Evolutionary conservation across 2,797 vertebrate genomes (phyloP), one percentile per base, ranked within the genome.

Genomic region (Enoplosus armatus): DNA sequence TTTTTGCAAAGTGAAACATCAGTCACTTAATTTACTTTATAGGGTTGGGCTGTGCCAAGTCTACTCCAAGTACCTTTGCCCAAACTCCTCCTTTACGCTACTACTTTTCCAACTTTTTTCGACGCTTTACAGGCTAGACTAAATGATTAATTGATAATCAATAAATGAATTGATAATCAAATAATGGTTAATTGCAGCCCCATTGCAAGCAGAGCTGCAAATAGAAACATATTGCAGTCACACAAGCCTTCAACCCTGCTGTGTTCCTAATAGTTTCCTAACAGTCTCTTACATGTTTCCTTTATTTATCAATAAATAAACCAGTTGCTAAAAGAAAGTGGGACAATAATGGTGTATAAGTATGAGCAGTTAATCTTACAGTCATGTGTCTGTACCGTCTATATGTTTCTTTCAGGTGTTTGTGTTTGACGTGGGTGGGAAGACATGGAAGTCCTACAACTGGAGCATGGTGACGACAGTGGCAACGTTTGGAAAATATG

Each of bases 381-480:
- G n/a, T 43, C 7, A 2, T 71, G 16, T 64, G 20, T 63, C 15
- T 70, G 4, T 54, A 20, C n/a, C 43, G 39, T 18, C 4, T 22
- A 1, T 54, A 22, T 79, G 62, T 80, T 85, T 56, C 12, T 47
- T 87, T 33, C 83, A 99, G 98, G 96, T 98, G 24, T 97, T 97
- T 77, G 95, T 98, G 27, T 99, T 99, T 89, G 96, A 99, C 77
- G 95, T 97, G 78, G 97, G 97, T 22, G 86, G 94, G 41, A 95
- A 96, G 86, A 75, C 87, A 16, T 99, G 98, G 98, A 96, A 96
- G 84, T 96, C 80, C 53, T 99, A 98, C 79, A 96, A 99, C 79
- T 99, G 98, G 98, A 96, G 95, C 47, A 94, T 95, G 85, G 95
- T 98, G 80, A 98, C 98, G 1, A 99, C 97, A 0, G 94, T 99